phyloP scores from a whole-genome alignment of 2,888 invertebrate genomes.

The Hedychridium roseum region DNA sequence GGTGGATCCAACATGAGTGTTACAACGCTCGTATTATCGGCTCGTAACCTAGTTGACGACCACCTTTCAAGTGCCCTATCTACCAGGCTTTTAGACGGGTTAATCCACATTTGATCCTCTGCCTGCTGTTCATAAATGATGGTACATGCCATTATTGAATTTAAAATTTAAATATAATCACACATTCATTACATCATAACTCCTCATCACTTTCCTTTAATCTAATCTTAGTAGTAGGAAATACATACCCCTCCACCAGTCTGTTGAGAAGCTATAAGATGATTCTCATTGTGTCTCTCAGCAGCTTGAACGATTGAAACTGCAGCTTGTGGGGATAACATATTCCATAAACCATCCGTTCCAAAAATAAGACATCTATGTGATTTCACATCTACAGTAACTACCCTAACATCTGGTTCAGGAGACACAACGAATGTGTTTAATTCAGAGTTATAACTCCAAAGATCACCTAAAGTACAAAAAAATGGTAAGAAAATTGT shows the following conservation, averaged over 20 bases:
- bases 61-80: conserved; percentile 84
- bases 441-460: conserved; percentile 93
- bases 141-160: too few species aligned
- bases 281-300: conserved; percentile 80
- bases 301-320: conserved; percentile 85
- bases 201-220: too few species aligned
- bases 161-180: conserved; percentile 8
- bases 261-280: conserved; percentile 61
- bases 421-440: conserved; percentile 97
- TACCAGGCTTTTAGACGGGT: conserved; percentile 91
- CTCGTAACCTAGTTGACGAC: conserved; percentile 85
- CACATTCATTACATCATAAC: too few species aligned
- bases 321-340: conserved; percentile 84
- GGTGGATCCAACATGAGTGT: conserved; percentile 91
- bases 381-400: conserved; percentile 74
- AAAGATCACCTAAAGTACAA: conserved; percentile 95
- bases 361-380: conserved; percentile 90
- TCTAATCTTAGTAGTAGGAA: too few species aligned
- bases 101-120: conserved; percentile 74
- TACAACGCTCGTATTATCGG: conserved; percentile 96
- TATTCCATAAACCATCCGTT: conserved; percentile 97
- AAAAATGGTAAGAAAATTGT: background rate
- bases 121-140: conserved; percentile 38
- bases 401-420: conserved; percentile 92
- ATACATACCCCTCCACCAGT: conserved; percentile 54